Base-by-base conservation (phyloP, 37 sponge, comb jelly and placozoan genomes). In the Hormiphora californensis region DNA sequence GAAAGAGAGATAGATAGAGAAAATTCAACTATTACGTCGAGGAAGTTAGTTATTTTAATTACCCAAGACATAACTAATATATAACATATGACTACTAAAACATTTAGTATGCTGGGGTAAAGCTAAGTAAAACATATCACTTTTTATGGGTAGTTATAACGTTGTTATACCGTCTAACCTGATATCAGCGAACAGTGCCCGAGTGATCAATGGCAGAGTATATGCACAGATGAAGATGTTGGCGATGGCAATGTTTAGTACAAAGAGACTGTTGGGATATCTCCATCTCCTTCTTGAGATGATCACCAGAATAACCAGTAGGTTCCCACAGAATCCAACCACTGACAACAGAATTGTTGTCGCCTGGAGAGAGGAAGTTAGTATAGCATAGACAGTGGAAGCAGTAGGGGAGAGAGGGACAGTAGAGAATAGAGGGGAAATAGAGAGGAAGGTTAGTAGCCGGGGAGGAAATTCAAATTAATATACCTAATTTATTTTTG, bases 201-300 rank as follows among this genome's bases (percentile, higher is more conserved):
- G 35, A n/a, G 81, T 73, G 4, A 73, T 27, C 2, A 73, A 46
- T 8, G 81, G 81, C 9, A 73, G 81, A 40, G 81, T 73, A n/a
- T 43, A 33, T 43, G 81, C 35, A 17, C 81, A 73, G 81, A 73
- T 73, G 38, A 73, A 73, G 23, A 73, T 43, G 81, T 73, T 73
- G 43, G 81, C 81, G 8, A 73, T 33, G 23, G 81, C 81, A 21
- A 73, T 73, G 81, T 73, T 73, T 4, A 73, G 81, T 43, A 73
- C 35, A 28, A 73, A 73, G 46, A 73, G 40, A 46, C 81, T 73
- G 81, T 73, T 73, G 23, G 81, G 46, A 36, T 43, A 73, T 30
- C 81, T 73, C 81, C 81, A 73, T 36, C 81, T 1, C 23, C 81
- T 73, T 4, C 81, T 3, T 4, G 81, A 73, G 44, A 73, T 43